phyloP scores from a whole-genome alignment of 2,797 vertebrate species.

The Hylomyscus alleni region DNA sequence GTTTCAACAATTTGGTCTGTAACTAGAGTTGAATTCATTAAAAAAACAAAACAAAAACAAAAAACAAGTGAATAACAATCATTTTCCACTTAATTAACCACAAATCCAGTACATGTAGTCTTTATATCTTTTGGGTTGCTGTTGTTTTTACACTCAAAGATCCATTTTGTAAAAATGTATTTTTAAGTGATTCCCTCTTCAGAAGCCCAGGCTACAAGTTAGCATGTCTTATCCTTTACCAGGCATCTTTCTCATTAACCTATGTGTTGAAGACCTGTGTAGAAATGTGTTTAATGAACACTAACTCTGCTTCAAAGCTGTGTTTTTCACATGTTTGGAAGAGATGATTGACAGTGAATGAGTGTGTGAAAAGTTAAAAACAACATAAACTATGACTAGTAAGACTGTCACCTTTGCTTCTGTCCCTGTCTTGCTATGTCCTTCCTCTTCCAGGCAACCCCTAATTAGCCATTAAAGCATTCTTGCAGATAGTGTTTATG shows the following conservation, averaged over 20 bases:
- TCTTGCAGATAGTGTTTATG: neutral
- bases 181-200: neutral
- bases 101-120: neutral
- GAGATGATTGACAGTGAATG: neutral
- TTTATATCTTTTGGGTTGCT: neutral
- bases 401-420: neutral
- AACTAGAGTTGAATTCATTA: conserved; percentile 54
- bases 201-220: neutral
- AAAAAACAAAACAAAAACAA: conserved; percentile 7
- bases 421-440: neutral
- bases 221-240: neutral
- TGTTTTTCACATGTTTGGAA: conserved; percentile 22
- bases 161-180: neutral
- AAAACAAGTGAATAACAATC: neutral
- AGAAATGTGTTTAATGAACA: neutral
- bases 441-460: neutral
- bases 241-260: neutral
- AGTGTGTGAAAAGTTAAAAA: conserved; percentile 25
- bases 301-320: neutral
- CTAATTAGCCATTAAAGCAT: conserved; percentile 9
- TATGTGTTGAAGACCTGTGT: neutral
- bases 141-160: neutral
- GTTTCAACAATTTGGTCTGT: neutral
- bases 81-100: conserved; percentile 18
- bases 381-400: neutral